Base-by-base conservation (phyloP, 2,797 vertebrate species). In the Ceryle rudis region DNA sequence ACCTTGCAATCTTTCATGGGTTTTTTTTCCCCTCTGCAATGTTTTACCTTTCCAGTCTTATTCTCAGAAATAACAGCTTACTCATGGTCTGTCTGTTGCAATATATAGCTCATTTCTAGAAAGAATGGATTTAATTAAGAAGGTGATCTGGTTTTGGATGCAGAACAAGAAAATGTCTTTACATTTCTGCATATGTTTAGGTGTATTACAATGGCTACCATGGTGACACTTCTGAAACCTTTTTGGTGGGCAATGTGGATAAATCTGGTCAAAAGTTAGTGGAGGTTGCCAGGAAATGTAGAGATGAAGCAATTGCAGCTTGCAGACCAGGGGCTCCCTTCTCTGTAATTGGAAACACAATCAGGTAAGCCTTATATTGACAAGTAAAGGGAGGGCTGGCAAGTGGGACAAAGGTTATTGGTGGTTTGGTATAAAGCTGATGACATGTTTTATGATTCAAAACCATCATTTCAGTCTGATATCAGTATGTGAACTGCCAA, bases 161-260 rank as follows among this genome's bases (percentile, higher is more conserved):
- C 74, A 90, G 94, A 97, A 91, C 28, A 33, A 95, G 67, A 72
- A 89, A 70, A 60, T 78, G 61, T 97, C 94, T 97, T 97, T 77
- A 92, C 77, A 35, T 96, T 97, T 98, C 86, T 98, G 81, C 94
- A 64, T 98, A 39, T 97, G 61, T 97, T 95, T 96, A 99, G 99
- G 99, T 99, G 71, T 99, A 99, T 98, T 98, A 98, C 96, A 99
- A 99, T 52, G 99, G 99, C 98, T 99, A 99, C 98, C 99, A 99
- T 61, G 99, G 99, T 81, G 99, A 99, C 97, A 99, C 99, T 64
- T 99, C 99, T 39, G 99, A 99, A 98, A 99, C 99, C 20, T 99
- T 99, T 98, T 96, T 99, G 97, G 98, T 99, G 95, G 99, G 99
- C 90, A 98, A 97, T 89, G 99, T 99, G 96, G 99, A 99, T 96